Percentiles rank a stretch among this genome's conserved stretches.
Conservation (phyloP, 2,113 vertebrate species). For the Nettapus auritus region DNA sequence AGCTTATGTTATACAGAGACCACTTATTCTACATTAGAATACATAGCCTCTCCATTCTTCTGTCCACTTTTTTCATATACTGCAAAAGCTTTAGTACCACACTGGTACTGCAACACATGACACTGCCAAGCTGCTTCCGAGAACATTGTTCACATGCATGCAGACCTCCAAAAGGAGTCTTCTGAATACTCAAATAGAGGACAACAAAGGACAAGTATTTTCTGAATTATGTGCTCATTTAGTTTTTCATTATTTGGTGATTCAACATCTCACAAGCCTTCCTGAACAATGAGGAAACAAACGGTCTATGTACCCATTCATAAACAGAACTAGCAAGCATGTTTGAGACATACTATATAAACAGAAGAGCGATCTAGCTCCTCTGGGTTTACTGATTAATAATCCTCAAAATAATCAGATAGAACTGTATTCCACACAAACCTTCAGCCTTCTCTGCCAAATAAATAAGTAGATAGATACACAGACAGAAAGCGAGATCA, state of each 20-base stretch:
- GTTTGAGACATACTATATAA: background rate
- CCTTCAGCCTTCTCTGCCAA: background rate
- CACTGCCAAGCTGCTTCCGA: background rate
- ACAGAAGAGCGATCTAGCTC: background rate
- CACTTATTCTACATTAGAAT: background rate
- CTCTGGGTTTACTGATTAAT: background rate
- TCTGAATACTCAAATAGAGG: background rate
- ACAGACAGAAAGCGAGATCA: background rate
- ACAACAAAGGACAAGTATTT: background rate
- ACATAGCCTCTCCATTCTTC: background rate
- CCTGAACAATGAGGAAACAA: background rate
- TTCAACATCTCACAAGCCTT: background rate
- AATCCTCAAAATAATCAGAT: background rate
- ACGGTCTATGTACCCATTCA: background rate
- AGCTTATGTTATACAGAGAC: background rate
- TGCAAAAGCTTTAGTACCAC: accelerated
- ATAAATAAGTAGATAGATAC: background rate
- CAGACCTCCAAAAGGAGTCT: background rate
- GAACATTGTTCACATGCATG: background rate
- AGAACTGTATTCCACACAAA: background rate
- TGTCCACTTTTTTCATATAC: background rate
- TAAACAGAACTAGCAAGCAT: background rate
- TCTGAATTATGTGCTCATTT: background rate
- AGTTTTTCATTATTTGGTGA: background rate
- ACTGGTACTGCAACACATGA: accelerated